Evolutionary conservation across 2,113 vertebrate species (phyloP).

Genomic region (Menura novaehollandiae): DNA sequence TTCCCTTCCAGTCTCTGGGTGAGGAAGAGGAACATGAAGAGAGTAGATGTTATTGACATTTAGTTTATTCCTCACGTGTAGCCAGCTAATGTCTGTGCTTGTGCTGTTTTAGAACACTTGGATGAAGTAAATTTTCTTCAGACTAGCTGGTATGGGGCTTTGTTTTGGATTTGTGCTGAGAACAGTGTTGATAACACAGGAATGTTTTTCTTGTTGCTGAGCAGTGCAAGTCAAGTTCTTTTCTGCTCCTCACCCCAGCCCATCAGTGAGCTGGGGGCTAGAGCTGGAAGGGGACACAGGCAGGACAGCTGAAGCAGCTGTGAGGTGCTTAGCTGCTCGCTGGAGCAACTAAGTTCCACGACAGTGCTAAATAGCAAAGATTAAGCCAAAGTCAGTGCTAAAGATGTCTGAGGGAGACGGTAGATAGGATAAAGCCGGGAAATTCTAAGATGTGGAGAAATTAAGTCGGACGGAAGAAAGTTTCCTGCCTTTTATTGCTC

Average conservation of each 20-base stretch:
- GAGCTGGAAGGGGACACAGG: neutral
- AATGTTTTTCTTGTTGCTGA: neutral
- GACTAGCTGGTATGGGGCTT: neutral
- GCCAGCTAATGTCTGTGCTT: neutral
- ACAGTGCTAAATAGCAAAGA: neutral
- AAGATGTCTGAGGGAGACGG: rapidly evolving
- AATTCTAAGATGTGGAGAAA: neutral
- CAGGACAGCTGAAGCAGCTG: neutral
- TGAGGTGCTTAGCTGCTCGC: neutral
- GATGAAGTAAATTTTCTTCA: neutral
- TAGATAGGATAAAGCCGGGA: neutral
- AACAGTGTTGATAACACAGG: neutral
- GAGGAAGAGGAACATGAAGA: neutral
- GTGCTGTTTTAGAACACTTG: neutral
- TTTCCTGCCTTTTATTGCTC: neutral
- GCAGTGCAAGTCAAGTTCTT: neutral
- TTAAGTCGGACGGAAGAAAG: neutral
- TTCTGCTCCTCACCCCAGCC: neutral
- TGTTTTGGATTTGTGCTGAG: neutral
- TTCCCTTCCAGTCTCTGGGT: neutral
- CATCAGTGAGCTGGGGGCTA: too few species aligned
- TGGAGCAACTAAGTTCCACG: neutral
- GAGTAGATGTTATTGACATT: neutral
- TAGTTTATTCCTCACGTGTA: neutral
- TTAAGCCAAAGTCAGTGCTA: neutral